Evolutionary conservation across 1,140 invertebrate species (phyloP), one percentile per base, ranked within the genome.

Genomic region (Nephila pilipes): DNA sequence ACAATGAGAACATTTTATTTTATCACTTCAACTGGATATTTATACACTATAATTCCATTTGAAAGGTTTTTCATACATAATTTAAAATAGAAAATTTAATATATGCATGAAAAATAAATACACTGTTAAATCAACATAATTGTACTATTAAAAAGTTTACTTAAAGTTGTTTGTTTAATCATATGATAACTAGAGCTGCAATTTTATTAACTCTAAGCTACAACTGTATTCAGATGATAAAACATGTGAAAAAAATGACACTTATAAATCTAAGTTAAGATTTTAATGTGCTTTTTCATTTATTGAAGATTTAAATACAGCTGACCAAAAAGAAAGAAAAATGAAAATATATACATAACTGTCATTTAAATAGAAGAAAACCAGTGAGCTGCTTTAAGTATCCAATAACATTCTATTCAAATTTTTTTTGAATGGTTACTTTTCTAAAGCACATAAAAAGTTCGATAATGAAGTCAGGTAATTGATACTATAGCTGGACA

Each of bases 331-430:
- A n/a, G n/a, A n/a, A n/a, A n/a, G n/a, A n/a, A n/a, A 75, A 75
- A 32, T 32, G 25, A 75, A 75, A 75, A 32, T 75, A 75, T 75
- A 32, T 75, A 75, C 69, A 75, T 18, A 20, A 32, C 5, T 18
- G 69, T 32, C 69, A 75, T 5, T 75, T 75, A 36, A 18, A 75
- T 75, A 75, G 5, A 16, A 75, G 69, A 75, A 75, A 75, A 75
- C 29, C 69, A 18, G 69, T 36, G 69, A 75, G 69, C 69, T 75
- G 69, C 69, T 36, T 75, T 36, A 20, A 75, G 29, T 75, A 75
- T 75, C 29, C 69, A 75, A 75, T 36, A 32, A 75, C 69, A 75
- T 10, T 75, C 29, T 75, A 75, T 18, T 75, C 65, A 36, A n/a
- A n/a, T n/a, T 14, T 65, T 65, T 65, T 46, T 25, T 65, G 25